Evolutionary conservation across 2,888 invertebrate species (phyloP).

Genomic region (Eumerus sabulonum): DNA sequence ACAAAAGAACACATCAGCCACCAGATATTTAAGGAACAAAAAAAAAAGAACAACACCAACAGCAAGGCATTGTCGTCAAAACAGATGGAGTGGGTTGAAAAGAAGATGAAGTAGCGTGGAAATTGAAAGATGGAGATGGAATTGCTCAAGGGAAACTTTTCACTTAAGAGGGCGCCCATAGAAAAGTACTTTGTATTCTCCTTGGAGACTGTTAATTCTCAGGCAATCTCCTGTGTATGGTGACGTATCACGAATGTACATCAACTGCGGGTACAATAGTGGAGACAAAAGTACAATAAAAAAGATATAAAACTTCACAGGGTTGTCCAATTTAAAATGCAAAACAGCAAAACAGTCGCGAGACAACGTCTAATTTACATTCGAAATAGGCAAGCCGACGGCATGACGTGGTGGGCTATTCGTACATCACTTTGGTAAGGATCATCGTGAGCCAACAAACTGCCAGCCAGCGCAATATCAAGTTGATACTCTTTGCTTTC

Average conservation of each 20-base stretch:
- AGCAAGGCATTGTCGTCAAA: no score
- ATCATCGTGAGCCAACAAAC: conserved; percentile 47
- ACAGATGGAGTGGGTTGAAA: no score
- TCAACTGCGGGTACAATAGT: conserved; percentile 1
- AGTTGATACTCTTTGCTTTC: not conserved
- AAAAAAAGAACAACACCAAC: no score
- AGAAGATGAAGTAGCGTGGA: no score
- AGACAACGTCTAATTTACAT: conserved; percentile 66
- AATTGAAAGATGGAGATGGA: conserved; percentile 3
- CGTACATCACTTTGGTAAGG: conserved; percentile 45
- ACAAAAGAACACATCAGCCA: conserved; percentile 59
- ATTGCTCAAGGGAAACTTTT: conserved; percentile 48
- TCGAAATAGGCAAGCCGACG: conserved; percentile 44
- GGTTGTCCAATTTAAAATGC: conserved; percentile 63
- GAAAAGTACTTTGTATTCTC: conserved; percentile 33
- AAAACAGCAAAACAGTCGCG: conserved; percentile 64
- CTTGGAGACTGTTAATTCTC: conserved; percentile 55
- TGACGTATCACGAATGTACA: not conserved
- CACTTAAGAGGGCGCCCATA: conserved; percentile 57
- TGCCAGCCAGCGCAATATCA: conserved; percentile 37
- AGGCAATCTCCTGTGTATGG: conserved; percentile 35
- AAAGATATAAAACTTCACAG: conserved; percentile 8
- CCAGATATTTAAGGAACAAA: no score
- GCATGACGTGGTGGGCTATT: conserved; percentile 9
- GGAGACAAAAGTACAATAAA: conserved; percentile 51